These are phyloP conservation scores for Panagrolaimus sp. DNA, from an alignment of 1,140 invertebrate species.

Conservation along the genomic window DNA sequence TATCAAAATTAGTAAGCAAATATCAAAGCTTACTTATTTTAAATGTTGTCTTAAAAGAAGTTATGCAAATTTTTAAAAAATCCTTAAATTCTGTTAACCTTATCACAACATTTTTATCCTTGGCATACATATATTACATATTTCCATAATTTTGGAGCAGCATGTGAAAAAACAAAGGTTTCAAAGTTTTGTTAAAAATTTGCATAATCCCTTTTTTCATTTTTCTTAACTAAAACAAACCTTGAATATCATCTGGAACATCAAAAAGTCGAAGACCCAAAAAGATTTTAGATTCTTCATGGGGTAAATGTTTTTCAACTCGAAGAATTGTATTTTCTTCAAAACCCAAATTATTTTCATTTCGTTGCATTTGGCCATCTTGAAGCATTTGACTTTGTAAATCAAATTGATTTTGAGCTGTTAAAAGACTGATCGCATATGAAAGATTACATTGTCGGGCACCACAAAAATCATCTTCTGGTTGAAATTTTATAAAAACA, in stretches of 20 bases:
- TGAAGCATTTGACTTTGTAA: constrained; percentile 35
- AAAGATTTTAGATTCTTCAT: constrained; percentile 37
- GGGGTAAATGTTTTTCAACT: constrained; percentile 22
- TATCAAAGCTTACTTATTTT: too few relatives aligned
- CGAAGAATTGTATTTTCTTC: constrained; percentile 45
- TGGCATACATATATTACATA: too few relatives aligned
- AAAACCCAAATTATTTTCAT: constrained; percentile 20
- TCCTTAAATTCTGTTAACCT: too few relatives aligned
- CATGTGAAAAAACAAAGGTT: too few relatives aligned
- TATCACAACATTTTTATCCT: too few relatives aligned
- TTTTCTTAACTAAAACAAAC: too few relatives aligned
- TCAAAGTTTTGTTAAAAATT: too few relatives aligned
- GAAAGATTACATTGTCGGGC: constrained; percentile 37
- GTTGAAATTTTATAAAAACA: constrained; percentile 31
- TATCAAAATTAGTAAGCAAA: too few relatives aligned
- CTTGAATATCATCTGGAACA: constrained; percentile 45
- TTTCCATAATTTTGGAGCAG: too few relatives aligned
- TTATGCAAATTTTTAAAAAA: too few relatives aligned
- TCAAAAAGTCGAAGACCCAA: constrained; percentile 42
- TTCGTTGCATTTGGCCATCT: constrained; percentile 35
- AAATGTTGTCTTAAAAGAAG: too few relatives aligned
- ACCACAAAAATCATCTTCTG: constrained; percentile 40
- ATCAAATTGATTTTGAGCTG: constrained; percentile 41
- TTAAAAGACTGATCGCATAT: constrained; percentile 37
- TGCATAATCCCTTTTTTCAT: too few relatives aligned